phyloP scores from a whole-genome alignment of 1,140 invertebrate species.

The Macrotrachela quadricornifera region DNA sequence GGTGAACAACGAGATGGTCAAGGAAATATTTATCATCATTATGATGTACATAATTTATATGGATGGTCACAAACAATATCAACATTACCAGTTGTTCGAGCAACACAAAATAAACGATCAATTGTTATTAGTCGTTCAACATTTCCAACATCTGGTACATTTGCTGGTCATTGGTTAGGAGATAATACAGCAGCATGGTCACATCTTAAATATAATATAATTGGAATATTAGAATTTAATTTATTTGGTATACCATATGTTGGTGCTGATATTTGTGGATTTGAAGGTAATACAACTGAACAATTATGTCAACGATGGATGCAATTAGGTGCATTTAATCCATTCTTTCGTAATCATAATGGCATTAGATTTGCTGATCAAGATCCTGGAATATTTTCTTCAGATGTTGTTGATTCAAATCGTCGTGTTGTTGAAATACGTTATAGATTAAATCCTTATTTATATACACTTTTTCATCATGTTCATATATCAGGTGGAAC shows the following conservation, averaged over 20 bases:
- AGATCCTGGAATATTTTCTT: slow-evolving; percentile 14
- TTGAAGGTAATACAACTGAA: slow-evolving; percentile 49
- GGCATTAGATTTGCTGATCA: slow-evolving; percentile 11
- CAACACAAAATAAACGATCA: slow-evolving; percentile 35
- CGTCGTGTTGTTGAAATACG: slow-evolving; percentile 41
- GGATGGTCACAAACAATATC: slow-evolving; percentile 28
- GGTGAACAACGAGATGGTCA: slow-evolving; percentile 40
- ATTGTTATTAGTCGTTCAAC: slow-evolving; percentile 62
- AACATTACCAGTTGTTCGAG: slow-evolving; percentile 28
- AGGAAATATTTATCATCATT: slow-evolving; percentile 12
- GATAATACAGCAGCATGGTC: slow-evolving; percentile 22
- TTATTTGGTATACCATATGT: slow-evolving; percentile 46
- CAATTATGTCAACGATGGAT: slow-evolving; percentile 34
- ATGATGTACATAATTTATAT: slow-evolving; percentile 53
- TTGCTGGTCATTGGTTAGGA: slow-evolving; percentile 70
- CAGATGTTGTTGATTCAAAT: slow-evolving; percentile 7
- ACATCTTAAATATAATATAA: slow-evolving; percentile 23
- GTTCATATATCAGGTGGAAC: slow-evolving; percentile 46
- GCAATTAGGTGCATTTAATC: slow-evolving; percentile 37
- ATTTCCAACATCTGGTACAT: slow-evolving; percentile 53
- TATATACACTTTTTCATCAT: slow-evolving; percentile 54
- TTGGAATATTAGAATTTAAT: slow-evolving; percentile 16
- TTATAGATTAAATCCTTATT: slow-evolving; percentile 53
- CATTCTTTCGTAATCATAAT: slow-evolving; percentile 29
- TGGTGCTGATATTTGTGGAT: slow-evolving; percentile 75